Evolutionary conservation across 2,113 vertebrate genomes (phyloP), one percentile per base, ranked within the genome.

Genomic region (Megaceryle torquata): DNA sequence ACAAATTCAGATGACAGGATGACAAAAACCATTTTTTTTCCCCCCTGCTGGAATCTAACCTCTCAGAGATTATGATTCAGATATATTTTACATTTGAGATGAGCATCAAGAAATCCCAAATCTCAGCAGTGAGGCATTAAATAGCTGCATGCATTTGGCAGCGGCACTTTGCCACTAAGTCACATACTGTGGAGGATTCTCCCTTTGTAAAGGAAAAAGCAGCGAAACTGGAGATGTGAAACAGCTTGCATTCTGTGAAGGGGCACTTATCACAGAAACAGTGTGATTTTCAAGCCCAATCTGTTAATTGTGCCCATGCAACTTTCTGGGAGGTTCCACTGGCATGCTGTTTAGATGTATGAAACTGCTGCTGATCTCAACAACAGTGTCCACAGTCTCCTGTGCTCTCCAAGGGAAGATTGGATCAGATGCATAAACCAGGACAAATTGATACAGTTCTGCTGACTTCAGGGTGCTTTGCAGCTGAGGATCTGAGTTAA

Each of bases 1-100:
- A 97, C 75, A 96, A 97, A 97, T 97, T 89, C 88, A 93, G 31
- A 94, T 95, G 97, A 97, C 97, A 97, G 56, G 51, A 88, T 97
- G 96, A 96, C 91, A 97, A 97, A 97, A 94, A 82, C 43, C 33
- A 35, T 54, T 95, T 96, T 91, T 88, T 91, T 88, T 71, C 22
- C 88, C 22, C 88, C 69, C 88, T 54, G 37, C 31, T 93, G 96
- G 93, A 97, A 94, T 96, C 63, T 92, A 98, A 96, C 88, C 85
- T 97, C 85, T 91, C 25, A 10, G 75, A 94, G 89, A 95, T 92
- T 97, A 91, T 79, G 68, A 94, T 91, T 95, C 85, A 85, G 71
- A 93, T 93, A 72, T 81, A 94, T 94, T 97, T 97, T 97, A 81
- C 95, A 97, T 97, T 96, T 96, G 90, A 97, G 90, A 96, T 97